A percentile compares a stretch with the other conserved stretches of the same genome.
Evolutionary conservation across 2,888 invertebrate genomes (phyloP).

Genomic region (Aphodius granarius): DNA sequence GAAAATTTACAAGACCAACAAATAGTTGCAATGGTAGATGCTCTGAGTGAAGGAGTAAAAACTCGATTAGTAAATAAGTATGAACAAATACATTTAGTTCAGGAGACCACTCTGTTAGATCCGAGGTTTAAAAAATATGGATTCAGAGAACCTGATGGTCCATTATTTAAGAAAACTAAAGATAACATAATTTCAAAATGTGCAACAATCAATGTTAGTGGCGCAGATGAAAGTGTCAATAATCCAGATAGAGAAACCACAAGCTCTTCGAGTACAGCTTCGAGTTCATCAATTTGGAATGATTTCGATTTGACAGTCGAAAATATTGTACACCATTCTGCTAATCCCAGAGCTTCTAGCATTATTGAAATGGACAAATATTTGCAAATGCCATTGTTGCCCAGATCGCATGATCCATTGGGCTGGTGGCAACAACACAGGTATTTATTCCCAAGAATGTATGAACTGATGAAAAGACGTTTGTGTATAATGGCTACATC

Average conservation of each 20-base stretch:
- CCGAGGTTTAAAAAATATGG: slow-evolving; percentile 22
- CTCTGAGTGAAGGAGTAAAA: neutral
- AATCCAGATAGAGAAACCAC: neutral
- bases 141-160: neutral
- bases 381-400: neutral
- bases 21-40: neutral
- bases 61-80: neutral
- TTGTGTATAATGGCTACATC: slow-evolving; percentile 1
- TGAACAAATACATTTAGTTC: slow-evolving; percentile 11
- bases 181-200: neutral
- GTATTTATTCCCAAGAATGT: neutral
- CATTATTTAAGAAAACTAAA: neutral
- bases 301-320: neutral
- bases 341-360: neutral
- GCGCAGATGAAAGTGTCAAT: neutral
- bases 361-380: slow-evolving; percentile 6
- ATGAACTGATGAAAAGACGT: neutral
- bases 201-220: neutral
- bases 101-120: slow-evolving; percentile 24
- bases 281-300: neutral
- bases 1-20: neutral
- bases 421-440: neutral
- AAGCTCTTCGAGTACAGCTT: neutral
- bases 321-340: neutral
- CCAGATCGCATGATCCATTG: neutral